These are phyloP conservation scores for Monomorium pharaonis DNA, from an alignment of 1,140 invertebrate genomes.

Conservation along the genomic window DNA sequence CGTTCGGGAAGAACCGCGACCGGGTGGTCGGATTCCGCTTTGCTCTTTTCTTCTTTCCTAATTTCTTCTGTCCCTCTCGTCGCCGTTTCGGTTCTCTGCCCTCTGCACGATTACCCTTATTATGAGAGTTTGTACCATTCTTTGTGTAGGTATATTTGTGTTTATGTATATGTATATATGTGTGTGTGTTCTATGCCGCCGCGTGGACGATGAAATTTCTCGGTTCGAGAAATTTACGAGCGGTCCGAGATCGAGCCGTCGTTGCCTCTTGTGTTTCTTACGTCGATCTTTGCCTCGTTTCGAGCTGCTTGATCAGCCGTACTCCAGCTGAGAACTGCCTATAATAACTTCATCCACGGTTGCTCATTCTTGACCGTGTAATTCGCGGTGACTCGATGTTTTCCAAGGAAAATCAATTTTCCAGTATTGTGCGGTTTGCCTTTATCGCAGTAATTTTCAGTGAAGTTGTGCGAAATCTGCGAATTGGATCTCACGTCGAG, in stretches of 20 bases:
- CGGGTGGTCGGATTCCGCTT: conserved; percentile 65
- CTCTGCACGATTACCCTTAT: conserved; percentile 44
- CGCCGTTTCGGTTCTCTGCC: background rate
- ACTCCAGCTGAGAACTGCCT: background rate
- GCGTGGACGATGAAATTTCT: conserved; percentile 61
- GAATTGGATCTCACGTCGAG: background rate
- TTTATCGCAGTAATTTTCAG: background rate
- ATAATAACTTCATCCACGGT: conserved; percentile 50
- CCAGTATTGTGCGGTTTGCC: background rate
- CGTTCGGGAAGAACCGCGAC: conserved; percentile 52
- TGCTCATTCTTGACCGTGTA: conserved; percentile 46
- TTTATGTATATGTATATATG: background rate
- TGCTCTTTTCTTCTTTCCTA: conserved; percentile 24
- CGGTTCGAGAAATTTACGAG: conserved; percentile 57
- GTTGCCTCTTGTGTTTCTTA: conserved; percentile 25
- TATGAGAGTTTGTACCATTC: conserved; percentile 54
- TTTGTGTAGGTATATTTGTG: background rate
- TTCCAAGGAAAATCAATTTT: conserved; percentile 57
- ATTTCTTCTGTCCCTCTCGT: conserved; percentile 20
- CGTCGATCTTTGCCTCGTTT: conserved; percentile 7
- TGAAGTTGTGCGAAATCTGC: conserved; percentile 7
- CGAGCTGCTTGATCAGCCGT: conserved; percentile 6
- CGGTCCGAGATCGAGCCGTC: background rate
- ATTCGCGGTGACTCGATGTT: conserved; percentile 41
- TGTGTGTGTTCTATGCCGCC: conserved; percentile 5